These are phyloP conservation scores for Gambelia wislizenii DNA, from an alignment of 2,797 vertebrate genomes.

Conservation along the genomic window DNA sequence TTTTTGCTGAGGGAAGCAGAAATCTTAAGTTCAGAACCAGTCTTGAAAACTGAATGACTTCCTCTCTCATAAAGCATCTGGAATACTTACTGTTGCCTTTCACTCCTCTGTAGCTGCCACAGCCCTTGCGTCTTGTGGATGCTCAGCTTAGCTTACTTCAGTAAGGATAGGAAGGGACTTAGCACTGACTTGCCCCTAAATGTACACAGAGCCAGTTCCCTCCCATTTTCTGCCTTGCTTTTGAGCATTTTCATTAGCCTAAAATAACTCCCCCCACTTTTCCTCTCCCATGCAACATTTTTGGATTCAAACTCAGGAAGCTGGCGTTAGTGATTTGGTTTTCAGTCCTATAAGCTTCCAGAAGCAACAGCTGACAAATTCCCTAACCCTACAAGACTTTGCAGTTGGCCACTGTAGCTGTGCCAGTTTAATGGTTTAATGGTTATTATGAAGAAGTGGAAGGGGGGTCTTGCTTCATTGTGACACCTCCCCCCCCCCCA, in stretches of 20 bases:
- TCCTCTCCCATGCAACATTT: not conserved
- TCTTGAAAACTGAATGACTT: not conserved
- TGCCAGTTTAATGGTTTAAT: no score
- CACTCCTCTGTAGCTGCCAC: not conserved
- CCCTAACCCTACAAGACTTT: not conserved
- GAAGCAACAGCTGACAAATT: no score
- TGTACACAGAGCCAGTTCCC: not conserved
- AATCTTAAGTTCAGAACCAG: not conserved
- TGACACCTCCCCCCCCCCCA: no score
- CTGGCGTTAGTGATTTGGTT: not conserved
- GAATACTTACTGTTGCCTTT: slow-evolving; percentile 14
- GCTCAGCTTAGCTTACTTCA: not conserved
- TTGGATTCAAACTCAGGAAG: not conserved
- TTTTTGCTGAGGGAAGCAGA: not conserved
- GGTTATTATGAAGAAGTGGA: not conserved
- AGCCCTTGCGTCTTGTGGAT: not conserved
- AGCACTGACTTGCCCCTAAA: not conserved
- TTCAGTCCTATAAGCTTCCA: not conserved
- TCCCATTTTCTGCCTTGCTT: not conserved
- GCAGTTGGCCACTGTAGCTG: not conserved
- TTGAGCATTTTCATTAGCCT: not conserved
- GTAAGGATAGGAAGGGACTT: not conserved
- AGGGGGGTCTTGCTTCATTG: no score
- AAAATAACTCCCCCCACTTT: not conserved
- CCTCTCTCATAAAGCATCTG: not conserved